Conservation (phyloP, 2,888 invertebrate species). For the Tupiocoris notatus region DNA sequence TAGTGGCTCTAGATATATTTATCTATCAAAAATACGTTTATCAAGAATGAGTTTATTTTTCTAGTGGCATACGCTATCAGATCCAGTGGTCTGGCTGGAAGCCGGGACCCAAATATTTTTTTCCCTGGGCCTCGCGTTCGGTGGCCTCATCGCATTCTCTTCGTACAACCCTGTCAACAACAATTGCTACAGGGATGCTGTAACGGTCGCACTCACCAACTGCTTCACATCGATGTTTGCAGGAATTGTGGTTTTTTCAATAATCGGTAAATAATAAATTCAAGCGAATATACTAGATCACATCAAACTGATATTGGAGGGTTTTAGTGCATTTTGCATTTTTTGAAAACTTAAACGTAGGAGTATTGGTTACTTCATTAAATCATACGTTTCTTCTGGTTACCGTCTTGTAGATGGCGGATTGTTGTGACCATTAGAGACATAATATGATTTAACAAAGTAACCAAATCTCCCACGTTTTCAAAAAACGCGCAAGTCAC, state of each 20-base stretch:
- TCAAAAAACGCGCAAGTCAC: too few relatives aligned
- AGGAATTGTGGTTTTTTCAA: constrained; percentile 91
- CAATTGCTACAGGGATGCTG: constrained; percentile 91
- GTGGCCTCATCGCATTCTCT: constrained; percentile 92
- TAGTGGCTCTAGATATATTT: too few relatives aligned
- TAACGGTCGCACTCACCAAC: constrained; percentile 88
- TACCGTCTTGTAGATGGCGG: too few relatives aligned
- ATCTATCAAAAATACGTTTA: neutral
- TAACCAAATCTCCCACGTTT: too few relatives aligned
- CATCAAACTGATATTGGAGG: too few relatives aligned
- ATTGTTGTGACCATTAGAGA: too few relatives aligned
- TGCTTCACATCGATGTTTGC: constrained; percentile 96
- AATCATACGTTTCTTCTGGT: too few relatives aligned
- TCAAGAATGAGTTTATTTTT: constrained; percentile 44
- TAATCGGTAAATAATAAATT: constrained; percentile 63
- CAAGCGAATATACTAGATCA: neutral
- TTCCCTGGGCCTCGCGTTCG: constrained; percentile 91
- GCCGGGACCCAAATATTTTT: constrained; percentile 98
- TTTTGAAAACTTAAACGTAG: too few relatives aligned
- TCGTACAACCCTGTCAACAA: constrained; percentile 97
- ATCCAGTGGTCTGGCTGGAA: constrained; percentile 95
- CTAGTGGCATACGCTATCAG: constrained; percentile 81
- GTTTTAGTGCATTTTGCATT: too few relatives aligned
- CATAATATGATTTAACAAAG: too few relatives aligned
- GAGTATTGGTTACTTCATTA: too few relatives aligned